Conservation (phyloP, 1,140 invertebrate genomes). For the Drosophila pallidifrons region DNA sequence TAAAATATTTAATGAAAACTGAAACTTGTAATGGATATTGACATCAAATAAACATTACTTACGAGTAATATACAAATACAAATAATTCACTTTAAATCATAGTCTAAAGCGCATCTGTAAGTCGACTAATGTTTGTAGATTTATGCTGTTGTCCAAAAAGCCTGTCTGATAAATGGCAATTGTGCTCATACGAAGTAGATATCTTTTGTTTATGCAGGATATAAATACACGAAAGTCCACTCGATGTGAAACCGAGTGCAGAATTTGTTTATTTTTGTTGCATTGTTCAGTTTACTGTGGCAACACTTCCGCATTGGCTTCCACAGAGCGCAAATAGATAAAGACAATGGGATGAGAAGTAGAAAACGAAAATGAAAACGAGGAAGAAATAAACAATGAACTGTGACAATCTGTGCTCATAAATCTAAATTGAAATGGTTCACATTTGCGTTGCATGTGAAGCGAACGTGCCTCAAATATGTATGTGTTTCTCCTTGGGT, state of each 20-base stretch:
- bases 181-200: neutral
- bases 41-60: no score
- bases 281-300: slow-evolving; percentile 19
- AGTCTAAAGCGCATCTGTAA: no score
- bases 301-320: slow-evolving; percentile 12
- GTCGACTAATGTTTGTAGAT: no score
- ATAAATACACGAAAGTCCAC: slow-evolving; percentile 13
- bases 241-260: slow-evolving; percentile 3
- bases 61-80: no score
- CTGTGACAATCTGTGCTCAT: slow-evolving; percentile 54
- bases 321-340: neutral
- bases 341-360: neutral
- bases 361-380: neutral
- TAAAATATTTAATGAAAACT: slow-evolving; percentile 1
- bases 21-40: neutral
- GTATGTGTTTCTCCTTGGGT: neutral
- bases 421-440: slow-evolving; percentile 75
- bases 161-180: slow-evolving; percentile 1
- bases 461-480: slow-evolving; percentile 15
- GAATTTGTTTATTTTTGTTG: slow-evolving; percentile 10
- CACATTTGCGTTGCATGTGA: slow-evolving; percentile 51
- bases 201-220: neutral
- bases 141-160: no score
- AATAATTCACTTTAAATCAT: no score
- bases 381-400: slow-evolving; percentile 28